These are phyloP conservation scores for Morpho deidamia DNA, from an alignment of 2,888 invertebrate genomes.

Conservation along the genomic window DNA sequence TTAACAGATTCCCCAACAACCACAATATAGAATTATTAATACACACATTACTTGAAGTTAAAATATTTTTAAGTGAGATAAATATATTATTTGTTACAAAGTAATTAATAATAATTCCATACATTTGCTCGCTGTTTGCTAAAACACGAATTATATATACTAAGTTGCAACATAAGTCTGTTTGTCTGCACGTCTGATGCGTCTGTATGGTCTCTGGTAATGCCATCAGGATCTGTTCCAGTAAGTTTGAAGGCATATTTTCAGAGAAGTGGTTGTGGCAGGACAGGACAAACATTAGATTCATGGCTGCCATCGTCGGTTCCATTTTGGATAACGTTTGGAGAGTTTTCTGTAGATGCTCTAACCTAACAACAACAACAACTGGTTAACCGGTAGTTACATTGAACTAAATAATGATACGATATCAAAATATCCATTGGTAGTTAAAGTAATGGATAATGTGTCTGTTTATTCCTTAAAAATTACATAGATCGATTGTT, in stretches of 20 bases:
- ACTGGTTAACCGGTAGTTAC: too few relatives aligned
- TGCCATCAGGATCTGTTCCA: conserved; percentile 33
- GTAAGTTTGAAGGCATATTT: conserved; percentile 29
- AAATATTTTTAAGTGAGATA: conserved; percentile 29
- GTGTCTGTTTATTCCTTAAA: too few relatives aligned
- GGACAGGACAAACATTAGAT: conserved; percentile 49
- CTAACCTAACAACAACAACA: conserved; percentile 42
- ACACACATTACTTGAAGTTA: conserved; percentile 27
- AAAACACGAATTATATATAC: conserved; percentile 44
- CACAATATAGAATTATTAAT: conserved; percentile 41
- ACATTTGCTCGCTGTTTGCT: conserved; percentile 43
- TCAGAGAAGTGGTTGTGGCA: conserved; percentile 45
- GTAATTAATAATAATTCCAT: conserved; percentile 31
- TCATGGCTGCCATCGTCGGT: conserved; percentile 28
- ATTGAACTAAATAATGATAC: too few relatives aligned
- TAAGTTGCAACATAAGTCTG: conserved; percentile 31
- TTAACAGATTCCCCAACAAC: conserved; percentile 56
- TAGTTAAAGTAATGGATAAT: too few relatives aligned
- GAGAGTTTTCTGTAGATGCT: conserved; percentile 38
- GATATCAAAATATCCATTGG: conserved; percentile 6
- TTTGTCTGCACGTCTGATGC: conserved; percentile 21
- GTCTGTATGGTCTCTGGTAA: conserved; percentile 30
- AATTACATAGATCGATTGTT: too few relatives aligned
- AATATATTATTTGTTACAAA: conserved; percentile 33
- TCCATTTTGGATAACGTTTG: conserved; percentile 29